Conservation (phyloP, 1,140 invertebrate genomes). For the Neodiprion pinetum region DNA sequence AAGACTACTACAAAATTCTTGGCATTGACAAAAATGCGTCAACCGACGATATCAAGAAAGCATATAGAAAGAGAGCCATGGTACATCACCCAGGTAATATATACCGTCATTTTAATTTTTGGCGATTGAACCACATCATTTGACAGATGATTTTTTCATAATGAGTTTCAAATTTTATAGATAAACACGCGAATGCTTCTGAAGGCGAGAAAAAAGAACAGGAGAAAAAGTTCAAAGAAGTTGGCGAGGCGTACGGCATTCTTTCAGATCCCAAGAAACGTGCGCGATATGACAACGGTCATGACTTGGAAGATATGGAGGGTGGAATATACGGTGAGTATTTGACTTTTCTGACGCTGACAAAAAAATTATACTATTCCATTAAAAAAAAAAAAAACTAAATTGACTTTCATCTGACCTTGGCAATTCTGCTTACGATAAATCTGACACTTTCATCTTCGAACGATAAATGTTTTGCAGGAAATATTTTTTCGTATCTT, state of each 20-base stretch:
- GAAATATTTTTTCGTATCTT: constrained; percentile 18
- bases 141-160: not conserved
- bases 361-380: too few relatives aligned
- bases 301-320: constrained; percentile 82
- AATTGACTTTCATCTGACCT: too few relatives aligned
- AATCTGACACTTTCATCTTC: too few relatives aligned
- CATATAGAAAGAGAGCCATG: constrained; percentile 90
- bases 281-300: constrained; percentile 90
- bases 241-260: constrained; percentile 96
- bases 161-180: constrained; percentile 53
- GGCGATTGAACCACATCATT: not conserved
- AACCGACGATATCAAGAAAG: constrained; percentile 96
- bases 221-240: constrained; percentile 96
- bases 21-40: constrained; percentile 85
- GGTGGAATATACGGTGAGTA: constrained; percentile 52
- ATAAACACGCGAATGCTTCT: constrained; percentile 88
- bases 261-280: constrained; percentile 93
- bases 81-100: constrained; percentile 81
- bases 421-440: too few relatives aligned
- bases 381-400: too few relatives aligned
- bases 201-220: constrained; percentile 86
- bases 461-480: too few relatives aligned
- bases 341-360: constrained; percentile 7
- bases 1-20: constrained; percentile 98
- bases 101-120: not conserved